Percentiles rank a stretch among this genome's conserved stretches.
These are phyloP conservation scores for Barbus barbus DNA, from an alignment of 2,113 vertebrate genomes.

Conservation along the genomic window DNA sequence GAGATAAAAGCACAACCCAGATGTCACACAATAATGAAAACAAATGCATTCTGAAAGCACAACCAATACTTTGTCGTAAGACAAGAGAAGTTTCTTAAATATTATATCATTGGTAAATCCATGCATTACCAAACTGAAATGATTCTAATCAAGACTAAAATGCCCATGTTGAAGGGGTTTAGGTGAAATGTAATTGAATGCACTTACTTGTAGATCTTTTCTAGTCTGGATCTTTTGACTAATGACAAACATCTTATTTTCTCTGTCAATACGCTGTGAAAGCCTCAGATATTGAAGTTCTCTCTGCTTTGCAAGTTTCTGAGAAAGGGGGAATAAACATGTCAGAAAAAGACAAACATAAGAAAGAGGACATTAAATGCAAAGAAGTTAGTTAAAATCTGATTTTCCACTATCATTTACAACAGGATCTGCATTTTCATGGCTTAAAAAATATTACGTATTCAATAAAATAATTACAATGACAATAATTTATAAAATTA, in stretches of 20 bases:
- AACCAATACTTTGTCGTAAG: too few species aligned
- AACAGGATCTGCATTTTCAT: background rate
- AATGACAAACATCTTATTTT: slow-evolving; percentile 89
- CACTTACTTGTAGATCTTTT: slow-evolving; percentile 90
- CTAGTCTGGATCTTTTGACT: slow-evolving; percentile 94
- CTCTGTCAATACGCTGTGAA: slow-evolving; percentile 90
- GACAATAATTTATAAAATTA: background rate
- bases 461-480: too few species aligned
- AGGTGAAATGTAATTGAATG: background rate
- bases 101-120: too few species aligned
- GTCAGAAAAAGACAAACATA: background rate
- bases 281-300: slow-evolving; percentile 83
- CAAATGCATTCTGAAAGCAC: too few species aligned
- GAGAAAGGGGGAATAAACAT: background rate
- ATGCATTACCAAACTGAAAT: too few species aligned
- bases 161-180: background rate
- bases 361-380: background rate
- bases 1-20: too few species aligned
- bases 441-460: background rate
- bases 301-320: slow-evolving; percentile 84
- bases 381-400: background rate
- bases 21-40: too few species aligned
- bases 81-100: too few species aligned
- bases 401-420: background rate
- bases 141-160: background rate